Percentiles rank a stretch among this genome's conserved stretches.
phyloP scores from a whole-genome alignment of 2,888 invertebrate species.

The Dione vanillae region DNA sequence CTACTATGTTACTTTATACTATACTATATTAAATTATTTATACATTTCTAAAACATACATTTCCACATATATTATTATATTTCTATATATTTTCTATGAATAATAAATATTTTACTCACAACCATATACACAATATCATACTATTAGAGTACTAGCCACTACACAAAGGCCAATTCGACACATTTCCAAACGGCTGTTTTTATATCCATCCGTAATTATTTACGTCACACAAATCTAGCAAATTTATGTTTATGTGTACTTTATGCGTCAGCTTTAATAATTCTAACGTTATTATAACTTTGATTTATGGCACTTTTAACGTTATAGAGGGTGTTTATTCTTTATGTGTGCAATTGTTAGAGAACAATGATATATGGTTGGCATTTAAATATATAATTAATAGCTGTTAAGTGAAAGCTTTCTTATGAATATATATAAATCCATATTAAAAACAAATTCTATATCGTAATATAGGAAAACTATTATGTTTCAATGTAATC shows the following conservation, averaged over 20 bases:
- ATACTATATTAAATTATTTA: too few species aligned
- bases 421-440: background rate
- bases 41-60: too few species aligned
- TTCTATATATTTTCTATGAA: too few species aligned
- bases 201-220: conserved; percentile 65
- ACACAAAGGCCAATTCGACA: conserved; percentile 43
- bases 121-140: background rate
- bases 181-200: conserved; percentile 57
- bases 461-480: too few species aligned
- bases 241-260: conserved; percentile 58
- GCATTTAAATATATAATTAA: conserved; percentile 17
- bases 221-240: conserved; percentile 61
- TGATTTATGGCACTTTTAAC: conserved; percentile 48
- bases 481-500: too few species aligned
- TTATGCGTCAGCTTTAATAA: conserved; percentile 45
- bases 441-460: too few species aligned
- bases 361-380: conserved; percentile 11
- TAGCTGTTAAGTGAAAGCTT: conserved; percentile 12
- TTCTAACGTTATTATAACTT: conserved; percentile 46
- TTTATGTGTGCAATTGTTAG: conserved; percentile 26
- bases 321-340: conserved; percentile 40
- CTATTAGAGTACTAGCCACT: conserved; percentile 34
- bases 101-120: background rate
- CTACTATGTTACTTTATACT: too few species aligned
- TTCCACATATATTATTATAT: too few species aligned